Base-by-base conservation (phyloP, 2,113 vertebrate genomes). In the Charina bottae region DNA sequence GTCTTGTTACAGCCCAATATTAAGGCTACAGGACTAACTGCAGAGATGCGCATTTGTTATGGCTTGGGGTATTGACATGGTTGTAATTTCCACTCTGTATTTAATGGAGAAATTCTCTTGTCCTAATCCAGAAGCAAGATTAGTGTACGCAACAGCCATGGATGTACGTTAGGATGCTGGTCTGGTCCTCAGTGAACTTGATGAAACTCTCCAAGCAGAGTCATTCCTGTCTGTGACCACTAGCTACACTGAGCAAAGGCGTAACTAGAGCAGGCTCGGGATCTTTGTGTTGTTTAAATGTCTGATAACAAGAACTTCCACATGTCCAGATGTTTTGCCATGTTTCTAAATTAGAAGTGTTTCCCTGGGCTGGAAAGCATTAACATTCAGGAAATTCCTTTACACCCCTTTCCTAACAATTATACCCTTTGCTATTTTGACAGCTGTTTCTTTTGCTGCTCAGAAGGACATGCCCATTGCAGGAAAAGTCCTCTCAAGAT, bases 351-450 rank as follows among this genome's bases (percentile, higher is more conserved):
- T 42, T n/a, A 87, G 85, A 87, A 87, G 8, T 23, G 33, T 24
- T 88, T 88, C 21, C 19, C 56, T 85, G 49, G 24, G 49, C 13
- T 54, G 84, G 26, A 54, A 54, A 37, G 33, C 23, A 37, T 37
- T 87, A 87, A 7, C 85, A 37, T 33, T 87, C 85, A 56, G 33
- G 55, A 85, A 85, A 85, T 85, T 85, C 84, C 84, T 85, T 85
- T 55, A 7, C 56, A 88, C 11, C 42, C 11, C 17, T 88, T 24
- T 23, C 86, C 23, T 59, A 59, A 37, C 56, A 88, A 26, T 62
- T 89, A 46, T n/a, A 26, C 42, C 42, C 33, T 42, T 59, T 24
- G 59, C 55, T 87, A 11, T 59, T 87, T 59, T 62, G 33, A 60
- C n/a, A 87, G n/a, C 33, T 59, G 86, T 59, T 46, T 49, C 59